phyloP scores from a whole-genome alignment of 2,113 vertebrate species.

The Limnothrissa miodon region DNA sequence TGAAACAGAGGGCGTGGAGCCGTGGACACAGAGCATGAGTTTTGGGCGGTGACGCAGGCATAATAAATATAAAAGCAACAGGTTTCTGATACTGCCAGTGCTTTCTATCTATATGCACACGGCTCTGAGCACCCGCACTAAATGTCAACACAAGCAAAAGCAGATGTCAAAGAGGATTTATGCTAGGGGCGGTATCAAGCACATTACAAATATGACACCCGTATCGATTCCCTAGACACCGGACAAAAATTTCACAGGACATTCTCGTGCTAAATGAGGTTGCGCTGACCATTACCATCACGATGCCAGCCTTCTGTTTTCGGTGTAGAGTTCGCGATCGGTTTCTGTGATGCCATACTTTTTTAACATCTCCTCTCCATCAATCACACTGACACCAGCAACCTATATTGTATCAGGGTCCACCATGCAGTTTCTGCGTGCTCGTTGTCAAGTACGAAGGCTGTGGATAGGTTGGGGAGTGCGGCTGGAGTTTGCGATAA shows the following conservation, averaged over 20 bases:
- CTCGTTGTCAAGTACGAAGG: background rate
- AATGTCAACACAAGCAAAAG: background rate
- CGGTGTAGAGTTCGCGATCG: background rate
- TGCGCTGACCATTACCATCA: too few species aligned
- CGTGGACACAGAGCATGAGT: background rate
- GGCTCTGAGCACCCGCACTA: background rate
- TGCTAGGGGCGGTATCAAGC: background rate
- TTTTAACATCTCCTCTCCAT: background rate
- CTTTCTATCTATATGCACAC: background rate
- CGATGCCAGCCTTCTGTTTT: background rate
- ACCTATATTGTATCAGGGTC: background rate
- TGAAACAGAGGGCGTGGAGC: background rate
- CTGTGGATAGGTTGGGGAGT: background rate
- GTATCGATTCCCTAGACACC: background rate
- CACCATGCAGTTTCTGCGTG: background rate
- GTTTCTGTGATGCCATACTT: background rate
- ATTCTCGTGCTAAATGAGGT: background rate
- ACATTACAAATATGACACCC: background rate
- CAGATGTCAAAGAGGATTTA: too few species aligned
- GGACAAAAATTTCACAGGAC: background rate
- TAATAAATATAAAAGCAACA: conserved; percentile 13
- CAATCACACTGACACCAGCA: background rate
- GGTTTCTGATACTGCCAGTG: background rate
- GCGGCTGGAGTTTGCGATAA: background rate
- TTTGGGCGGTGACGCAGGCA: background rate